Percentiles rank a stretch among this genome's conserved stretches.
Conservation (phyloP, 2,888 invertebrate species). For the Mycalesis mineus region DNA sequence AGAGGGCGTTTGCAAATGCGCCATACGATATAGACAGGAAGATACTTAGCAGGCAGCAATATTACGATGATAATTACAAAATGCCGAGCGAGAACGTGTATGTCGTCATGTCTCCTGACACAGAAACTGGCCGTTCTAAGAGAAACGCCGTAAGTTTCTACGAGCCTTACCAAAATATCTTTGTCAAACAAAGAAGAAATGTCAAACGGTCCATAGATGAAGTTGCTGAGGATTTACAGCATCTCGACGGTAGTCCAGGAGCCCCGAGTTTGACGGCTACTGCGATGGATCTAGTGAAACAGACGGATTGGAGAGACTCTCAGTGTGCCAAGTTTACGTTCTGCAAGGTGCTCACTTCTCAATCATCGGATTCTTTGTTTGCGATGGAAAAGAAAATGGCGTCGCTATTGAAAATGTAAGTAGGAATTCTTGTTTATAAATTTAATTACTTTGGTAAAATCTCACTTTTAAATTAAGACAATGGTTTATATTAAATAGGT, state of each 20-base stretch:
- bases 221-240: slow-evolving; percentile 66
- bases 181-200: slow-evolving; percentile 51
- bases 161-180: slow-evolving; percentile 44
- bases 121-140: slow-evolving; percentile 52
- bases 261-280: slow-evolving; percentile 58
- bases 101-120: slow-evolving; percentile 71
- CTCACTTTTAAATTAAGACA: no score
- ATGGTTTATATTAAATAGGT: no score
- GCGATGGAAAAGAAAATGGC: slow-evolving; percentile 90
- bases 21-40: slow-evolving; percentile 67
- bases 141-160: slow-evolving; percentile 51
- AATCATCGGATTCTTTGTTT: slow-evolving; percentile 82
- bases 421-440: slow-evolving; percentile 38
- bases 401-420: slow-evolving; percentile 84
- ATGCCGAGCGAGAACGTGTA: slow-evolving; percentile 76
- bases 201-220: slow-evolving; percentile 58
- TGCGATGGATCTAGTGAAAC: slow-evolving; percentile 67
- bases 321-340: slow-evolving; percentile 87
- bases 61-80: slow-evolving; percentile 72
- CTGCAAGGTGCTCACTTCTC: slow-evolving; percentile 85
- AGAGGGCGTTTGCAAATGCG: slow-evolving; percentile 65
- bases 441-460: not conserved
- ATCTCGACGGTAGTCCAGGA: slow-evolving; percentile 46
- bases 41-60: slow-evolving; percentile 61
- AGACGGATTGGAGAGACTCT: slow-evolving; percentile 84